Percentiles rank a stretch among this genome's conserved stretches.
Conservation (phyloP, 2,113 vertebrate genomes). For the Argyrosomus japonicus region DNA sequence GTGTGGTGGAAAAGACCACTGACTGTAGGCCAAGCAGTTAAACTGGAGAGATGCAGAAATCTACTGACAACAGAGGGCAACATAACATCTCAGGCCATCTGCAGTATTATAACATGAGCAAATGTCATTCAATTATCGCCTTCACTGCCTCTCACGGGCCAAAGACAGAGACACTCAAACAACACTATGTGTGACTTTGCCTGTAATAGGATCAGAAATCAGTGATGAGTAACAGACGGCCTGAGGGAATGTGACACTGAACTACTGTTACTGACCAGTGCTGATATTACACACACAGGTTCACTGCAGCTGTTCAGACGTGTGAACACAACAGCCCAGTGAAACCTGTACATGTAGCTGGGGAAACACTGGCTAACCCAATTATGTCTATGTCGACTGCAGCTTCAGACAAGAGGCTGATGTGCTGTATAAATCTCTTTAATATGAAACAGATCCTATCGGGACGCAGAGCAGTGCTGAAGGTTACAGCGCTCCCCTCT, state of each 20-base stretch:
- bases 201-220: not conserved
- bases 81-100: not conserved
- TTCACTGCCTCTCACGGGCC: constrained; percentile 11
- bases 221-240: not conserved
- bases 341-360: constrained; percentile 20
- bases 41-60: not conserved
- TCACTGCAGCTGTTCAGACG: constrained; percentile 20
- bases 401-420: constrained; percentile 32
- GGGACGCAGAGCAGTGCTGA: constrained; percentile 17
- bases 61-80: not conserved
- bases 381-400: constrained; percentile 10
- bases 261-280: constrained; percentile 2
- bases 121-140: constrained; percentile 17
- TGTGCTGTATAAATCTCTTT: constrained; percentile 37
- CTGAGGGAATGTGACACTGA: constrained; percentile 7
- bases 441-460: constrained; percentile 53
- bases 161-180: not conserved
- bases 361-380: constrained; percentile 44
- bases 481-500: constrained; percentile 75
- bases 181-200: not conserved
- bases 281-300: constrained; percentile 6
- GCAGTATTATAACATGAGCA: not conserved
- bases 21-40: not conserved
- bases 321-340: constrained; percentile 9
- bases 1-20: too few species aligned